Evolutionary conservation across 1,140 invertebrate species (phyloP), one percentile per base, ranked within the genome.

Genomic region (Drosophila navojoa): DNA sequence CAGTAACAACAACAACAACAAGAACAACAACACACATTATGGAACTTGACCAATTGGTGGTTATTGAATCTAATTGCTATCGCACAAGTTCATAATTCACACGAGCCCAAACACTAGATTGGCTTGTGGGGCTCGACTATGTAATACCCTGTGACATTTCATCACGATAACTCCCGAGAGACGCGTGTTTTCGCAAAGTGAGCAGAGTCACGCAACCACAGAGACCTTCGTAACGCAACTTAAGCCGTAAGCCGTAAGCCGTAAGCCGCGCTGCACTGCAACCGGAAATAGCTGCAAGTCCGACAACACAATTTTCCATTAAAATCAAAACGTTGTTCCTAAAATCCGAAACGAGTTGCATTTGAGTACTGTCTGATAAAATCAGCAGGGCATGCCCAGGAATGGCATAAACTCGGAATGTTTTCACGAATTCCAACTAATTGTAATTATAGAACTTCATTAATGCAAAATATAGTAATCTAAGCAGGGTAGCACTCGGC

Each of bases 221-320:
- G 16, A 6, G 47, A 19, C 58, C 16, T 61, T 10, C 29, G 35
- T 47, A 49, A 49, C 58, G 44, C 6, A 60, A 60, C 58, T n/a
- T n/a, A n/a, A n/a, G n/a, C n/a, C n/a, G n/a, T n/a, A n/a, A n/a
- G n/a, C n/a, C n/a, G n/a, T n/a, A n/a, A 27, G 38, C 55, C 38
- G n/a, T 42, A 58, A 58, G 25, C 44, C 16, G 35, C 32, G 11
- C 29, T 15, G 10, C 44, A 58, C 9, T 35, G 59, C 59, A 32
- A 50, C 13, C 59, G 59, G 59, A 49, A 49, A 61, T 61, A 47
- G 59, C 59, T 61, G 59, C 59, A 61, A 61, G 44, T 61, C 27
- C 27, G 27, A 61, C 27, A 61, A 49, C 59, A 61, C 13, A 61
- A 61, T 61, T 47, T 60, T 13, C 27, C 44, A 35, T 61, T 61